These are phyloP conservation scores for Meteorus colon DNA, from an alignment of 2,888 invertebrate genomes.

Conservation along the genomic window DNA sequence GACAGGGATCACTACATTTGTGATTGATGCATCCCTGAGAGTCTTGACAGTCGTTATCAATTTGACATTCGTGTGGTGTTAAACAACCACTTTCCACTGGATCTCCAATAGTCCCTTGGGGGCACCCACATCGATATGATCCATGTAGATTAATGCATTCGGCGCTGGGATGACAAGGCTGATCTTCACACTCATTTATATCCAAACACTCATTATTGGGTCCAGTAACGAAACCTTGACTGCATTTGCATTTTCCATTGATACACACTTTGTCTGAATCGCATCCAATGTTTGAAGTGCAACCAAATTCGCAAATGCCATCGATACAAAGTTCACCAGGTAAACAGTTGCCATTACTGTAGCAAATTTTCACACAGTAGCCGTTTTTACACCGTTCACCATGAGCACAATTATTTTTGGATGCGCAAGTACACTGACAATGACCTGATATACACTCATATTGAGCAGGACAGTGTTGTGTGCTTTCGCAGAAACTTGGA, in stretches of 20 bases:
- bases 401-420: conserved; percentile 83
- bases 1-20: conserved; percentile 89
- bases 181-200: conserved; percentile 86
- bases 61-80: conserved; percentile 84
- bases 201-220: conserved; percentile 84
- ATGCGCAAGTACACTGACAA: conserved; percentile 86
- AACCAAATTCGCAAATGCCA: conserved; percentile 88
- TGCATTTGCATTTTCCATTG: conserved; percentile 84
- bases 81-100: conserved; percentile 82
- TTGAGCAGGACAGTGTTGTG: conserved; percentile 83
- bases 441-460: conserved; percentile 86
- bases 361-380: conserved; percentile 89
- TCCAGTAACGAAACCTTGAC: conserved; percentile 83
- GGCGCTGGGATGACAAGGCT: conserved; percentile 87
- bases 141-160: conserved; percentile 87
- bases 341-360: conserved; percentile 91
- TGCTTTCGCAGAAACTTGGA: conserved; percentile 81
- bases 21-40: conserved; percentile 84
- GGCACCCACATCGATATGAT: conserved; percentile 86
- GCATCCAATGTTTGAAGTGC: conserved; percentile 87
- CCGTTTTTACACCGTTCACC: conserved; percentile 89
- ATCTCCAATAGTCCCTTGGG: conserved; percentile 86
- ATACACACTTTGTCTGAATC: conserved; percentile 85
- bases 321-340: conserved; percentile 91
- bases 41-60: conserved; percentile 84